Evolutionary conservation across 2,113 vertebrate genomes (phyloP).

Genomic region (Rattus norvegicus): DNA sequence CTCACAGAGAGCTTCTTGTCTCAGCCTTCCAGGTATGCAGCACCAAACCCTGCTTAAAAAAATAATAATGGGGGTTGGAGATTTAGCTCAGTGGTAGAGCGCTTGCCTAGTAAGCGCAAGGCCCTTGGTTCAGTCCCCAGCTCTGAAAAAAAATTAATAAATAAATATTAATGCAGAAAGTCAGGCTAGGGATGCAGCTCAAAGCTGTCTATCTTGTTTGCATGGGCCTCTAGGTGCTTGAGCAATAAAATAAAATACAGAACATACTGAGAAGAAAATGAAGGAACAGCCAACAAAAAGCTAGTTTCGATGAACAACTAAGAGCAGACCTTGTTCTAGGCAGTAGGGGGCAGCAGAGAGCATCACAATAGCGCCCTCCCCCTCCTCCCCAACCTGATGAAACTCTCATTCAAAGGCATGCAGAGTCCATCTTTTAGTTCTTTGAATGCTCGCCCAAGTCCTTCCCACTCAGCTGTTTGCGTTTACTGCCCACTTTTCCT

Average conservation of each 20-base stretch:
- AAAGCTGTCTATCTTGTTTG: not conserved
- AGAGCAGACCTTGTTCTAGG: not conserved
- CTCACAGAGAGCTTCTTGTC: not conserved
- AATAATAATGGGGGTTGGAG: not conserved
- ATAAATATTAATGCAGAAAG: not conserved
- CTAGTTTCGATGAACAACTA: not conserved
- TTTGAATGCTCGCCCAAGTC: not conserved
- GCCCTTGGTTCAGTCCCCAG: too few species aligned
- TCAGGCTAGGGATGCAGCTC: not conserved
- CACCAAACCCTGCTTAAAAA: not conserved
- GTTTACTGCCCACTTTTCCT: not conserved
- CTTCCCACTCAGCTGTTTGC: not conserved
- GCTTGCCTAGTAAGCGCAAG: too few species aligned
- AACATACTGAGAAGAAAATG: not conserved
- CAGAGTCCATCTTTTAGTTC: not conserved
- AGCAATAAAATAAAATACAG: not conserved
- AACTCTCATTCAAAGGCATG: not conserved
- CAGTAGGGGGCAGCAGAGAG: not conserved
- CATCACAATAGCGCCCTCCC: not conserved
- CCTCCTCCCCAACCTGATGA: not conserved
- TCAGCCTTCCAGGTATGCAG: not conserved
- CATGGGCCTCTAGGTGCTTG: not conserved
- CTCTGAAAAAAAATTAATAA: too few species aligned
- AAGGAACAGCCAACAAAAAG: slow-evolving; percentile 20
- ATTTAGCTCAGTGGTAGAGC: too few species aligned